Evolutionary conservation across 1,140 invertebrate species (phyloP).

Genomic region (Glossosoma conforme): DNA sequence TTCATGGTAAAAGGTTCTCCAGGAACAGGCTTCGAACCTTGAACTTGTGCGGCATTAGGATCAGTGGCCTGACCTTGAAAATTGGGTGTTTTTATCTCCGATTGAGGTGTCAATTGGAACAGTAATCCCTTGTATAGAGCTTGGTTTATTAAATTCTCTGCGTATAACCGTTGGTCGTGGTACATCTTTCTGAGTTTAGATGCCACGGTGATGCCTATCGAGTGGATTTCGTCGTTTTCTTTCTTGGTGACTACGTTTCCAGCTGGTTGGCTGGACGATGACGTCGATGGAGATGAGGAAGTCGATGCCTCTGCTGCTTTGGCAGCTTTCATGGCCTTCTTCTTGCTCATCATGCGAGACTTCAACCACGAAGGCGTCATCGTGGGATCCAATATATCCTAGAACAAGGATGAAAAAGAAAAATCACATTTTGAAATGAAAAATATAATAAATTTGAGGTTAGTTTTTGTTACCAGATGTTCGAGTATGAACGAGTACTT

Average conservation of each 20-base stretch:
- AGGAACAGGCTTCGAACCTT: background rate
- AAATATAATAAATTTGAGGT: no score
- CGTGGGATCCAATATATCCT: constrained; percentile 20
- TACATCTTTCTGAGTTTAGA: constrained; percentile 32
- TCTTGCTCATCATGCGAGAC: constrained; percentile 14
- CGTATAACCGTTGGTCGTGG: constrained; percentile 28
- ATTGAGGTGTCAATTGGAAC: constrained; percentile 17
- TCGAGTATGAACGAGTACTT: no score
- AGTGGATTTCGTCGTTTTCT: constrained; percentile 2
- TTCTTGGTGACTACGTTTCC: background rate
- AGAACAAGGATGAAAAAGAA: background rate
- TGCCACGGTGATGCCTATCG: constrained; percentile 25
- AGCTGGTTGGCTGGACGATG: background rate
- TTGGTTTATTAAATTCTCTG: constrained; percentile 30
- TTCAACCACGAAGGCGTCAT: constrained; percentile 15
- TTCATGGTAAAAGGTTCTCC: background rate
- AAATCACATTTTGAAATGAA: no score
- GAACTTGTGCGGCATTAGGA: background rate
- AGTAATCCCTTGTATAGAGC: constrained; percentile 18
- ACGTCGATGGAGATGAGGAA: background rate
- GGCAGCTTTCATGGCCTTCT: constrained; percentile 5
- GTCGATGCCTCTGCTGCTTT: background rate
- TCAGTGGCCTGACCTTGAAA: background rate
- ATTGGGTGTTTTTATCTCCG: constrained; percentile 22
- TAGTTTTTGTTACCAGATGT: no score